Evolutionary conservation across 2,113 vertebrate genomes (phyloP).

Genomic region (Seriola aureovittata): DNA sequence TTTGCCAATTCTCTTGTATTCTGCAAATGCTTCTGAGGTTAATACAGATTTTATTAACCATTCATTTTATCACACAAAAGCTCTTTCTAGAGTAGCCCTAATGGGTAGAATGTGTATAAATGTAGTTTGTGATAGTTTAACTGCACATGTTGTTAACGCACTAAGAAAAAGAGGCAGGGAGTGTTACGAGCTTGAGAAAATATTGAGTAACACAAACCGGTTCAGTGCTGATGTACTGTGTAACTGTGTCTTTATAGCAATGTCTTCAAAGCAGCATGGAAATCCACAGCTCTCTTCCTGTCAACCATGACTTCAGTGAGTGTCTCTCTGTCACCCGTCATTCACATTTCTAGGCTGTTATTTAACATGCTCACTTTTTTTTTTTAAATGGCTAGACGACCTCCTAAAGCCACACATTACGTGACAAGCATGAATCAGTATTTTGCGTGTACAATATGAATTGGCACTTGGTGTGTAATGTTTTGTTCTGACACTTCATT

Average conservation of each 20-base stretch:
- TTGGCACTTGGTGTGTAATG: background rate
- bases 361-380: background rate
- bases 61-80: background rate
- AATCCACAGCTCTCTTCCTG: conserved; percentile 74
- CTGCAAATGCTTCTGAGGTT: background rate
- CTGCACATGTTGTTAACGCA: background rate
- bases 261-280: conserved; percentile 90
- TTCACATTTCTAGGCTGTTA: background rate
- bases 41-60: background rate
- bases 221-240: conserved; percentile 1
- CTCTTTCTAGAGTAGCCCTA: background rate
- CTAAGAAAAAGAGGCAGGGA: background rate
- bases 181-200: background rate
- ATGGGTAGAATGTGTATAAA: background rate
- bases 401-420: background rate
- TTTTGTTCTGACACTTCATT: background rate
- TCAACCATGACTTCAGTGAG: conserved; percentile 94
- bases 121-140: background rate
- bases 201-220: background rate
- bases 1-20: background rate
- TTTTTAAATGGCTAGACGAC: background rate
- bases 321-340: conserved; percentile 37
- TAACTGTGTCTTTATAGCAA: conserved; percentile 74
- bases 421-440: background rate
- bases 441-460: background rate